phyloP scores from a whole-genome alignment of 2,113 vertebrate genomes.

The Poicephalus meyeri region DNA sequence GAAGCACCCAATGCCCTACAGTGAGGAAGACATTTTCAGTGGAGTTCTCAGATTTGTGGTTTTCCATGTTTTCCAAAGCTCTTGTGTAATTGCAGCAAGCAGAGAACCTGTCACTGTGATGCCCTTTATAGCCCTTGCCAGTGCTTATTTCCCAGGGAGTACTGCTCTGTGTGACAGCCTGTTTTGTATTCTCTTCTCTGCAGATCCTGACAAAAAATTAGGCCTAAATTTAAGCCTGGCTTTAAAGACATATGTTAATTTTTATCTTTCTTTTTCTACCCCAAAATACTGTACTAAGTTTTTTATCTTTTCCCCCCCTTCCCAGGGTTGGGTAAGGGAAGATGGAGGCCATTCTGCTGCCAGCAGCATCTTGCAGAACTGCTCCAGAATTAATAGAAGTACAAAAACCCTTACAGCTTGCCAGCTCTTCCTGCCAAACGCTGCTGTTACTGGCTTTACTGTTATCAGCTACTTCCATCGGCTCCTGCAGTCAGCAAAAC shows the following conservation, averaged over 20 bases:
- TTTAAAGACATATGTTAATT: not conserved
- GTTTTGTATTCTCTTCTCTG: conserved; percentile 3
- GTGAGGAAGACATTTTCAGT: not conserved
- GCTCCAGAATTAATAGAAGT: conserved; percentile 22
- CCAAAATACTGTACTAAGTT: not conserved
- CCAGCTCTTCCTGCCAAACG: conserved; percentile 76
- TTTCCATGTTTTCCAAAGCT: not conserved
- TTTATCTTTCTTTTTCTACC: not conserved
- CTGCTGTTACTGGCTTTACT: conserved; percentile 69
- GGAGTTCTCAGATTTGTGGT: not conserved
- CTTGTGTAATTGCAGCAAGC: not conserved
- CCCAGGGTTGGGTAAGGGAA: conserved; percentile 62
- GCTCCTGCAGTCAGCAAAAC: conserved; percentile 45
- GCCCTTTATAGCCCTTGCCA: conserved; percentile 20
- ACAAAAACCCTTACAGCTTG: conserved; percentile 71
- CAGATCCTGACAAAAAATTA: not conserved
- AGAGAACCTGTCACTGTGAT: conserved; percentile 4
- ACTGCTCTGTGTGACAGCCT: not conserved
- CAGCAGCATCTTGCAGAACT: conserved; percentile 41
- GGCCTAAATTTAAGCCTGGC: not conserved
- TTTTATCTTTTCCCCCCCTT: not conserved
- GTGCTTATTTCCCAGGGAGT: conserved; percentile 32
- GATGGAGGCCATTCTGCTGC: conserved; percentile 19
- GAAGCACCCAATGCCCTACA: not conserved
- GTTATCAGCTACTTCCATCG: conserved; percentile 75